phyloP scores from a whole-genome alignment of 2,797 vertebrate species.

The Peromyscus nudipes region DNA sequence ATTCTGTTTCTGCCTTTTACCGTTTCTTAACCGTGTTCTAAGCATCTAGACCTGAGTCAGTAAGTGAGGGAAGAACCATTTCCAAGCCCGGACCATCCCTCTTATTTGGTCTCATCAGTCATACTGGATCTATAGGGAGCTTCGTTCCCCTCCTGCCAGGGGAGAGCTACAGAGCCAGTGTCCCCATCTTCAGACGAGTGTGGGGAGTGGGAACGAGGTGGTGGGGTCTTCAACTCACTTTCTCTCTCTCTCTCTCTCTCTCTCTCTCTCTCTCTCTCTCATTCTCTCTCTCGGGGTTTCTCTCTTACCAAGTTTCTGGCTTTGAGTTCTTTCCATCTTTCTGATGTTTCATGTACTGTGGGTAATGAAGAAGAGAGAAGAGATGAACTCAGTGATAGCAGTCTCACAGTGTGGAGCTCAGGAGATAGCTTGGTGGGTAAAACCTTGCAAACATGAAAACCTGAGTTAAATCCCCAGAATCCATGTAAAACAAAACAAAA shows the following conservation, averaged over 20 bases:
- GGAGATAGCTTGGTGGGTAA: not conserved
- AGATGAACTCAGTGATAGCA: not conserved
- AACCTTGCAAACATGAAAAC: not conserved
- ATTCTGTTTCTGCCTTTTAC: not conserved
- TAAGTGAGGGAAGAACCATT: not conserved
- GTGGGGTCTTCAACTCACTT: not conserved
- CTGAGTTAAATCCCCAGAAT: not conserved
- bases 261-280: not conserved
- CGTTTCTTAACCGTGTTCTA: not conserved
- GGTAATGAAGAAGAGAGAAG: not conserved
- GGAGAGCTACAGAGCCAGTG: not conserved
- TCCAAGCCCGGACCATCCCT: not conserved
- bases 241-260: not conserved
- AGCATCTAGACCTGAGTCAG: not conserved
- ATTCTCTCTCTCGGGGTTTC: too few relatives aligned
- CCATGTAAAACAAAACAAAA: not conserved
- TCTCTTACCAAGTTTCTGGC: not conserved
- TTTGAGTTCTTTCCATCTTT: not conserved
- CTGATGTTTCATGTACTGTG: not conserved
- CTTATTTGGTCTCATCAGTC: not conserved
- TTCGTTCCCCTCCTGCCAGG: not conserved
- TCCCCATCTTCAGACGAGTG: too few relatives aligned
- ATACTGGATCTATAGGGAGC: not conserved
- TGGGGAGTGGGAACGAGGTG: not conserved
- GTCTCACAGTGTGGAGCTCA: not conserved